Percentiles rank a stretch among this genome's conserved stretches.
Conservation (phyloP, 2,797 vertebrate genomes). For the Eulemur mongoz region DNA sequence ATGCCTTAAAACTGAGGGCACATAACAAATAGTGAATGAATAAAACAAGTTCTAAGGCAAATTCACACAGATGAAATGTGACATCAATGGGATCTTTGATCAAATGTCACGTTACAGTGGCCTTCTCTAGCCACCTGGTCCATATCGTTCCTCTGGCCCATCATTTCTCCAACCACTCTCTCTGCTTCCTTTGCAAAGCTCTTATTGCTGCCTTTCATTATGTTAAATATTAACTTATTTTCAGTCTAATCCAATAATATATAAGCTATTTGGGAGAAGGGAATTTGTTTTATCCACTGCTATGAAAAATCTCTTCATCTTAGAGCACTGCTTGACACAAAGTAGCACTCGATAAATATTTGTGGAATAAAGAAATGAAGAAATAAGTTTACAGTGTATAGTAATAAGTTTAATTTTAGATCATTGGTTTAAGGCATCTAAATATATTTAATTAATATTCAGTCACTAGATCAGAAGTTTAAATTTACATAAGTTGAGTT, state of each 20-base stretch:
- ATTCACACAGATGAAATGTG: background rate
- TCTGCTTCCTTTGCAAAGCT: background rate
- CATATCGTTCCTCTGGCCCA: background rate
- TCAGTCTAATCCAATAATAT: background rate
- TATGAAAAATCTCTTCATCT: slow-evolving; percentile 15
- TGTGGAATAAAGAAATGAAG: slow-evolving; percentile 16
- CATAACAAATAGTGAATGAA: background rate
- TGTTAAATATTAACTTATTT: slow-evolving; percentile 10
- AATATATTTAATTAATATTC: background rate
- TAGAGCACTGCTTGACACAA: background rate
- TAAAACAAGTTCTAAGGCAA: background rate
- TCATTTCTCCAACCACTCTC: background rate
- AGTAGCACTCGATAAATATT: slow-evolving; percentile 1
- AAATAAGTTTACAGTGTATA: background rate
- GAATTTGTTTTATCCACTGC: background rate
- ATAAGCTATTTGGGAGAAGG: background rate
- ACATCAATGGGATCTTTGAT: background rate
- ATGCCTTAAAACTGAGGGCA: background rate
- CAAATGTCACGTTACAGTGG: background rate
- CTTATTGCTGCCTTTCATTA: background rate
- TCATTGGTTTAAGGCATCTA: background rate
- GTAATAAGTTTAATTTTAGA: background rate
- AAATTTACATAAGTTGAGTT: background rate
- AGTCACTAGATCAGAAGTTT: background rate
- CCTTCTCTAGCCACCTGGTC: background rate